These are phyloP conservation scores for Cheilosia urbana DNA, from an alignment of 2,888 invertebrate species.

Conservation along the genomic window DNA sequence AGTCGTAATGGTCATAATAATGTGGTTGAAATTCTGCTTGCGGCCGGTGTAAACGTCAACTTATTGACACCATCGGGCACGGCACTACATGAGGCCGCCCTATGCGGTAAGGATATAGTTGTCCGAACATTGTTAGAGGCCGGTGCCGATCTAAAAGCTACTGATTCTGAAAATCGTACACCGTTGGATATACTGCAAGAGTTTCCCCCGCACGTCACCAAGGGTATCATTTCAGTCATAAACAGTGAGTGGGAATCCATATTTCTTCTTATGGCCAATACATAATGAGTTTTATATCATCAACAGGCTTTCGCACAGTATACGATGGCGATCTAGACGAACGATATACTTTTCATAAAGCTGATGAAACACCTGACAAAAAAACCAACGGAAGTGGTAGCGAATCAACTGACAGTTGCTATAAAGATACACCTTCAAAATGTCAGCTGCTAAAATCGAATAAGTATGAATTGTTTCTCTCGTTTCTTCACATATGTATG, in stretches of 20 bases:
- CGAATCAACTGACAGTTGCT: background rate
- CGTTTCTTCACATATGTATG: background rate
- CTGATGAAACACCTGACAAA: constrained; percentile 80
- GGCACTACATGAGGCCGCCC: constrained; percentile 96
- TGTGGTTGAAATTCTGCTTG: constrained; percentile 92
- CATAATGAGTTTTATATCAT: background rate
- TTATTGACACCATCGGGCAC: constrained; percentile 93
- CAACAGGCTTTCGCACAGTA: constrained; percentile 79
- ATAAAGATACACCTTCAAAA: background rate
- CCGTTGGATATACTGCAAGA: constrained; percentile 94
- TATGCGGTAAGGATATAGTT: constrained; percentile 95
- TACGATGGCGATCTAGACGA: constrained; percentile 86
- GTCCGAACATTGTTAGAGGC: constrained; percentile 91
- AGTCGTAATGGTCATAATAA: constrained; percentile 95
- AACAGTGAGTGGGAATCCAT: constrained; percentile 86
- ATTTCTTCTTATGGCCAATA: too few relatives aligned
- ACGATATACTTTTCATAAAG: constrained; percentile 58
- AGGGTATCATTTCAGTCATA: constrained; percentile 93
- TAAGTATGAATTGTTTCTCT: constrained; percentile 37
- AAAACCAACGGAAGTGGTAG: background rate
- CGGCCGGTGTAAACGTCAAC: constrained; percentile 95
- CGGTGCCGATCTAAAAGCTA: constrained; percentile 92
- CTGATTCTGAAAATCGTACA: constrained; percentile 92
- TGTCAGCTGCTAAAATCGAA: background rate
- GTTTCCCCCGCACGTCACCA: constrained; percentile 94